These are phyloP conservation scores for Scomber colias DNA, from an alignment of 2,113 vertebrate genomes.

Conservation along the genomic window DNA sequence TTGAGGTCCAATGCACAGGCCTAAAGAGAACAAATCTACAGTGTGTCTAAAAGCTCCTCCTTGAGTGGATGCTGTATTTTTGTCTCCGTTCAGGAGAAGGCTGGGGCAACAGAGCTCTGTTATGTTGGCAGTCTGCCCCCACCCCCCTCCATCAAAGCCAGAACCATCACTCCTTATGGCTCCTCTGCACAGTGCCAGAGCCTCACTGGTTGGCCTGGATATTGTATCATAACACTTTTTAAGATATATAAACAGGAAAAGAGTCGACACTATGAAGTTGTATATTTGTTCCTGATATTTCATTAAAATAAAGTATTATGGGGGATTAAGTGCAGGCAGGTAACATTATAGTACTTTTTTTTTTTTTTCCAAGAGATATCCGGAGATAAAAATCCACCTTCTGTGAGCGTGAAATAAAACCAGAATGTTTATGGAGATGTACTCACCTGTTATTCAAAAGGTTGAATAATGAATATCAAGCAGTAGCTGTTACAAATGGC, in stretches of 20 bases:
- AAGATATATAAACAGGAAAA: slow-evolving; percentile 31
- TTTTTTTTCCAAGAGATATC: background rate
- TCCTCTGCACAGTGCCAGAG: background rate
- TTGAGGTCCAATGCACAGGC: background rate
- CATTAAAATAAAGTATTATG: background rate
- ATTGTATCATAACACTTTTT: background rate
- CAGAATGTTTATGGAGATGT: slow-evolving; percentile 31
- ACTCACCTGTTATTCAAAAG: slow-evolving; percentile 28
- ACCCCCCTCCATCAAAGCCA: background rate
- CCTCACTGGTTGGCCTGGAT: background rate
- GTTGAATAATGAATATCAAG: slow-evolving; percentile 57
- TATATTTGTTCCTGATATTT: background rate
- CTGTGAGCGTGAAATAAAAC: slow-evolving; percentile 19
- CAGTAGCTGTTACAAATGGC: background rate
- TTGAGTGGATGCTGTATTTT: no score
- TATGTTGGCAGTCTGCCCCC: slow-evolving; percentile 20
- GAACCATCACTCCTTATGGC: no score
- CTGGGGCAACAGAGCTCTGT: slow-evolving; percentile 9
- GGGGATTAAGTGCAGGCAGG: background rate
- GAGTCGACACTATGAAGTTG: background rate
- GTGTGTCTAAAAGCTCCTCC: no score
- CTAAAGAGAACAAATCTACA: background rate
- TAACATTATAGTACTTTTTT: background rate
- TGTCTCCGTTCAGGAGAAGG: no score
- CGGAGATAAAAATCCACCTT: background rate